Evolutionary conservation across 2,797 vertebrate species (phyloP).

Genomic region (Trachops cirrhosus): DNA sequence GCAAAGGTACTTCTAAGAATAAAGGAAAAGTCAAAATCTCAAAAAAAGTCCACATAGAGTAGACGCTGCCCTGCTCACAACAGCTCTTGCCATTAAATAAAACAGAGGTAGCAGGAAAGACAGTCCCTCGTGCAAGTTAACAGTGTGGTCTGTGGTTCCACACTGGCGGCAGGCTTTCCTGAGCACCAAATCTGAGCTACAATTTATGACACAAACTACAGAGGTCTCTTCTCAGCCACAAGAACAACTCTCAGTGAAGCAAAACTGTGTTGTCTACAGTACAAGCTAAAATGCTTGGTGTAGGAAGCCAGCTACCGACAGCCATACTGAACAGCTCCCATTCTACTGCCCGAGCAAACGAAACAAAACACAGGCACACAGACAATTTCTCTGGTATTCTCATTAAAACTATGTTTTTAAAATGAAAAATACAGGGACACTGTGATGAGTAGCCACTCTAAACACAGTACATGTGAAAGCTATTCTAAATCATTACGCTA

Average conservation of each 20-base stretch:
- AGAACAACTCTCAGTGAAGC: background rate
- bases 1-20: conserved; percentile 6
- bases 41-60: background rate
- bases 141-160: background rate
- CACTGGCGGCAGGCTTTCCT: background rate
- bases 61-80: background rate
- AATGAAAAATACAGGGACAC: background rate
- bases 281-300: background rate
- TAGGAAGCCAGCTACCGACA: background rate
- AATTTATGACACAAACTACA: background rate
- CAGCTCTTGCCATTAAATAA: background rate
- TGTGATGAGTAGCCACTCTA: background rate
- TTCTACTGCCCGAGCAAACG: background rate
- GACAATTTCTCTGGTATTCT: background rate
- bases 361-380: background rate
- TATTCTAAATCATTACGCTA: background rate
- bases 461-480: background rate
- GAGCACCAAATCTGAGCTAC: background rate
- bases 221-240: background rate
- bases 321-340: background rate
- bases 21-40: background rate
- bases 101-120: background rate
- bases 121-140: background rate
- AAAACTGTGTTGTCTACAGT: background rate
- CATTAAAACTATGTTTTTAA: background rate